Conservation (phyloP, 1,140 invertebrate genomes). For the Mactra quadrangularis region DNA sequence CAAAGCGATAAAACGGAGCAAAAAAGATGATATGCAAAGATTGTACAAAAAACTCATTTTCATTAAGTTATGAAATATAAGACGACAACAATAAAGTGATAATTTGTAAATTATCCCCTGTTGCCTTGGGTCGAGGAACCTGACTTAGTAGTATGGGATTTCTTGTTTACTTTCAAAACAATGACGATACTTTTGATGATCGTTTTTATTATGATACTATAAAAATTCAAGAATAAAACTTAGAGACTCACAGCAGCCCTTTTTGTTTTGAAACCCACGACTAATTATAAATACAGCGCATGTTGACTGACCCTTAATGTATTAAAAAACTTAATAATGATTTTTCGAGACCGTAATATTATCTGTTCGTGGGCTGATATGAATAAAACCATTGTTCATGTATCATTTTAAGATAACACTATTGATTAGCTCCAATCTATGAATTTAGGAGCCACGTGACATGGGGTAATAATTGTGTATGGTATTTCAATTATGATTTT, state of each 20-base stretch:
- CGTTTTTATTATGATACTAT: background rate
- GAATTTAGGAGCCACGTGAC: background rate
- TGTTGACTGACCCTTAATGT: background rate
- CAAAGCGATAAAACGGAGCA: too few species aligned
- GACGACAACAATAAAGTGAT: too few species aligned
- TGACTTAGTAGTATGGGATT: too few species aligned
- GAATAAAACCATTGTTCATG: constrained; percentile 27
- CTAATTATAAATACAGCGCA: constrained; percentile 18
- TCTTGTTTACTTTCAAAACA: constrained; percentile 32
- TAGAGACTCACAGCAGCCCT: too few species aligned
- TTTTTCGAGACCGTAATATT: background rate
- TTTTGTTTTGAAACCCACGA: background rate
- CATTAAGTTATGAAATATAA: too few species aligned
- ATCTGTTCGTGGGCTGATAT: background rate
- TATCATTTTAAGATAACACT: constrained; percentile 5
- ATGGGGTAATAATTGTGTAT: constrained; percentile 20
- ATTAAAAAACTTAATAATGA: constrained; percentile 22
- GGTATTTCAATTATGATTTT: constrained; percentile 32
- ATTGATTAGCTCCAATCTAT: constrained; percentile 10
- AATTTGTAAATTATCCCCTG: too few species aligned
- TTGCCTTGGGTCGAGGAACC: too few species aligned
- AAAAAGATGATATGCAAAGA: too few species aligned
- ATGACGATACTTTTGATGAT: constrained; percentile 8
- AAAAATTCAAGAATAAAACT: too few species aligned
- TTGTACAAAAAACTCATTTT: too few species aligned